phyloP scores from a whole-genome alignment of 1,140 invertebrate genomes.

The Plodia interpunctella region DNA sequence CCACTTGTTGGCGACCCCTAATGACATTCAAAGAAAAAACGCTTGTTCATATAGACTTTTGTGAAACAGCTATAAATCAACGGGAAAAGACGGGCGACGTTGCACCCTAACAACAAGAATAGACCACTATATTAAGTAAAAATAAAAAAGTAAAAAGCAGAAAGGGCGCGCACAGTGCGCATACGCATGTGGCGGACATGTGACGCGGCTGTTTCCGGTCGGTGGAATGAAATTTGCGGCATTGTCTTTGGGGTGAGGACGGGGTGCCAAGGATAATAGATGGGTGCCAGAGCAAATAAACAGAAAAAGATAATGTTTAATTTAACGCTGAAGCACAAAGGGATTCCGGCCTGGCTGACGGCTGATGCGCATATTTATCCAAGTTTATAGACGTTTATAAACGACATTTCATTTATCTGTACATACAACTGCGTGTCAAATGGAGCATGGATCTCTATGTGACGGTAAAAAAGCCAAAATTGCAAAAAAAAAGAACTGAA shows the following conservation, averaged over 20 bases:
- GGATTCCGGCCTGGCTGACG: too few relatives aligned
- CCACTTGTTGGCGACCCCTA: conserved; percentile 39
- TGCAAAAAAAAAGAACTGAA: too few relatives aligned
- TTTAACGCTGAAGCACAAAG: conserved; percentile 3
- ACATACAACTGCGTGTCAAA: too few relatives aligned
- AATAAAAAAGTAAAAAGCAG: conserved; percentile 45
- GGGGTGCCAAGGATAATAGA: conserved; percentile 32
- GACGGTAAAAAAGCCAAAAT: too few relatives aligned
- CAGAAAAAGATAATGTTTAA: conserved; percentile 16
- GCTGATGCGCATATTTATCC: too few relatives aligned
- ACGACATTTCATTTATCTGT: too few relatives aligned
- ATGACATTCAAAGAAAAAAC: conserved; percentile 32
- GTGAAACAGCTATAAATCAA: conserved; percentile 56
- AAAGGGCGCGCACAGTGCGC: conserved; percentile 55
- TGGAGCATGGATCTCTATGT: too few relatives aligned
- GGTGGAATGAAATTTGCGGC: conserved; percentile 48
- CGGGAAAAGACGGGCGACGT: conserved; percentile 36
- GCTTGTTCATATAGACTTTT: conserved; percentile 20
- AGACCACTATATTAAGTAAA: conserved; percentile 49
- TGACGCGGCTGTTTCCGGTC: conserved; percentile 61
- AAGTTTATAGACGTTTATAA: too few relatives aligned
- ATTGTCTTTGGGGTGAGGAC: conserved; percentile 35
- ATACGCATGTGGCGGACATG: conserved; percentile 59
- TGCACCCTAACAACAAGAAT: conserved; percentile 49
- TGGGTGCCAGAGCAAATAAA: conserved; percentile 10